A percentile compares a stretch with the other conserved stretches of the same genome.
Conservation (phyloP, 2,797 vertebrate genomes). For the Hoplostethus atlanticus region DNA sequence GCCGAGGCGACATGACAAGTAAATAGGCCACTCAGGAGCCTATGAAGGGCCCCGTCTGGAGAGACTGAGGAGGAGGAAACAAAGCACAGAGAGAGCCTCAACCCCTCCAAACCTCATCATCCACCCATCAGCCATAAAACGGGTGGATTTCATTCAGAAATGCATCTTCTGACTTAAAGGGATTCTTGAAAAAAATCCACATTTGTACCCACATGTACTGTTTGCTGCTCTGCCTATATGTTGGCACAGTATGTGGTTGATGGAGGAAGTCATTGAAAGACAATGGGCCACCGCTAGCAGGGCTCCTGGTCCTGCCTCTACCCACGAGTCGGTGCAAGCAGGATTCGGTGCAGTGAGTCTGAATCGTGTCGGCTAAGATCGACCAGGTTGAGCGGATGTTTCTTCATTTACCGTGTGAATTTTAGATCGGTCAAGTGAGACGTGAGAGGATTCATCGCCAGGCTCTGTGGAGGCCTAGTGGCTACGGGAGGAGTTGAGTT, state of each 20-base stretch:
- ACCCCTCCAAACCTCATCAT: slow-evolving; percentile 39
- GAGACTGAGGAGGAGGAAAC: slow-evolving; percentile 30
- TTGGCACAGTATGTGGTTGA: slow-evolving; percentile 3
- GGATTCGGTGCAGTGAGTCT: slow-evolving; percentile 15
- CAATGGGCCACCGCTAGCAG: background rate
- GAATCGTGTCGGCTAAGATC: slow-evolving; percentile 17
- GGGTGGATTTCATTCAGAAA: slow-evolving; percentile 24
- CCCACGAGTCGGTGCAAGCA: slow-evolving; percentile 17
- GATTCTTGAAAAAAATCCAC: too few species aligned
- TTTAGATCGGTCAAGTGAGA: slow-evolving; percentile 51
- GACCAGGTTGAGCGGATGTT: slow-evolving; percentile 22
- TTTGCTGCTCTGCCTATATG: background rate
- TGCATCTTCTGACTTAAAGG: background rate
- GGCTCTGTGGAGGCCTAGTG: slow-evolving; percentile 35
- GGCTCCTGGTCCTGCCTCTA: slow-evolving; percentile 4
- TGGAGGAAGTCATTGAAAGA: slow-evolving; percentile 11
- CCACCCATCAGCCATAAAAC: slow-evolving; percentile 20
- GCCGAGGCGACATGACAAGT: slow-evolving; percentile 45
- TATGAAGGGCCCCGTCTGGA: slow-evolving; percentile 49
- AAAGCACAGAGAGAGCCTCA: slow-evolving; percentile 49
- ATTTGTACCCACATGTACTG: background rate
- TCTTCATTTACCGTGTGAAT: slow-evolving; percentile 43
- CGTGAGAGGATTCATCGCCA: slow-evolving; percentile 51
- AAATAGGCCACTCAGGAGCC: slow-evolving; percentile 69
- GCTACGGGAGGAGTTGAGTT: slow-evolving; percentile 38